Evolutionary conservation across 1,140 invertebrate species (phyloP).

Genomic region (Druon quercuslanigerum): DNA sequence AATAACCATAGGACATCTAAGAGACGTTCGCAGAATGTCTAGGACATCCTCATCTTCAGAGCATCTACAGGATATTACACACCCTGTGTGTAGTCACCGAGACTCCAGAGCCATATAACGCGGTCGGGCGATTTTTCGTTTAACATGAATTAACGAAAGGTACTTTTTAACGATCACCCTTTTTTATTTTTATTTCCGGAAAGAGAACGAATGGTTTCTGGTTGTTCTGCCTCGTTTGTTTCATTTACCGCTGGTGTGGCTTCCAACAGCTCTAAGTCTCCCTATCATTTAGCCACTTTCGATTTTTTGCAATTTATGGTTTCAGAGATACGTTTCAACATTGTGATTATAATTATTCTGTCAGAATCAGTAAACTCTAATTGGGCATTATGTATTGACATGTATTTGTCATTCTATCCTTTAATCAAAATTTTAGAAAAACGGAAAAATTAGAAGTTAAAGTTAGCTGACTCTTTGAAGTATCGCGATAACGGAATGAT

Average conservation of each 20-base stretch:
- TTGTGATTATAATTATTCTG: too few species aligned
- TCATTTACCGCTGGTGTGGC: background rate
- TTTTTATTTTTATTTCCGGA: constrained; percentile 12
- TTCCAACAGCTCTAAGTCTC: background rate
- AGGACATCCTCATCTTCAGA: constrained; percentile 8
- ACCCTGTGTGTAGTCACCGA: background rate
- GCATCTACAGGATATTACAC: constrained; percentile 10
- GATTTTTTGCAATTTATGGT: background rate
- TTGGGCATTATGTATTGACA: too few species aligned
- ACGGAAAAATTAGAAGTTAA: too few species aligned
- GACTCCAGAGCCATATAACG: constrained; percentile 19
- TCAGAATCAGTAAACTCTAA: too few species aligned
- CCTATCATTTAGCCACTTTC: background rate
- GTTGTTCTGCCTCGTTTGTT: constrained; percentile 14
- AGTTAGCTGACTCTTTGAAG: too few species aligned
- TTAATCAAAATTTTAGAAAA: too few species aligned
- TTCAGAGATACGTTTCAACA: too few species aligned
- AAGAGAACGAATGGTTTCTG: background rate
- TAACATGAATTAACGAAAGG: constrained; percentile 31
- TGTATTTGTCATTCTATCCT: too few species aligned
- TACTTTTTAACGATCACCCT: constrained; percentile 6
- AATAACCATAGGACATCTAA: constrained; percentile 23
- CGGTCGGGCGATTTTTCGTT: constrained; percentile 25
- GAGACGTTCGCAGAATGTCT: constrained; percentile 19
- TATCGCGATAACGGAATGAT: too few species aligned